A percentile compares a stretch with the other conserved stretches of the same genome.
Evolutionary conservation across 1,140 invertebrate genomes (phyloP).

Genomic region (Neuroterus valhalla): DNA sequence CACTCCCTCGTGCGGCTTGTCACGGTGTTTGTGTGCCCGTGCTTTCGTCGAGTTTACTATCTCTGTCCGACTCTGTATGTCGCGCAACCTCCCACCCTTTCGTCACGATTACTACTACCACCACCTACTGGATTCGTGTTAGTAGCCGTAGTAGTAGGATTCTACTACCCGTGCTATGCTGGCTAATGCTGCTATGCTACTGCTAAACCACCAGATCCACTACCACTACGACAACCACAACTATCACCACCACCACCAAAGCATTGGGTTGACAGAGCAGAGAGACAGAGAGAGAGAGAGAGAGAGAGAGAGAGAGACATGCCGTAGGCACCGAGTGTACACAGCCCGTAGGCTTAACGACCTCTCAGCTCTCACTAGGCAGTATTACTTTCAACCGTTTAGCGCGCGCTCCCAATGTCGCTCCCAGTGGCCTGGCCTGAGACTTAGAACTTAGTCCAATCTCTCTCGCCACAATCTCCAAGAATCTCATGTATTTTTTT

Average conservation of each 20-base stretch:
- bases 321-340: slow-evolving; percentile 26
- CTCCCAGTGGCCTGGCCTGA: not conserved
- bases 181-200: slow-evolving; percentile 1
- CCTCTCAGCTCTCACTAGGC: slow-evolving; percentile 71
- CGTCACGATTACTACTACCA: slow-evolving; percentile 41
- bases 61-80: slow-evolving; percentile 35
- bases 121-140: slow-evolving; percentile 29
- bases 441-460: not conserved
- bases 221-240: not conserved
- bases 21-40: slow-evolving; percentile 35
- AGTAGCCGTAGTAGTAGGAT: slow-evolving; percentile 29
- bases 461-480: not conserved
- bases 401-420: slow-evolving; percentile 47
- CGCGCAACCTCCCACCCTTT: slow-evolving; percentile 44
- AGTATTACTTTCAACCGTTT: slow-evolving; percentile 71
- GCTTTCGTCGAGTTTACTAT: slow-evolving; percentile 30
- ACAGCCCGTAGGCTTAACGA: slow-evolving; percentile 61
- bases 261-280: slow-evolving; percentile 53
- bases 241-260: slow-evolving; percentile 38
- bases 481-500: not conserved
- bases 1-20: slow-evolving; percentile 38
- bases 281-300: slow-evolving; percentile 55
- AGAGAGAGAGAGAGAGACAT: slow-evolving; percentile 51
- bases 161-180: not conserved
- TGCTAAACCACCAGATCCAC: not conserved